Evolutionary conservation across 2,113 vertebrate species (phyloP), one percentile per base, ranked within the genome.

Genomic region (Macheiramphus alcinus): DNA sequence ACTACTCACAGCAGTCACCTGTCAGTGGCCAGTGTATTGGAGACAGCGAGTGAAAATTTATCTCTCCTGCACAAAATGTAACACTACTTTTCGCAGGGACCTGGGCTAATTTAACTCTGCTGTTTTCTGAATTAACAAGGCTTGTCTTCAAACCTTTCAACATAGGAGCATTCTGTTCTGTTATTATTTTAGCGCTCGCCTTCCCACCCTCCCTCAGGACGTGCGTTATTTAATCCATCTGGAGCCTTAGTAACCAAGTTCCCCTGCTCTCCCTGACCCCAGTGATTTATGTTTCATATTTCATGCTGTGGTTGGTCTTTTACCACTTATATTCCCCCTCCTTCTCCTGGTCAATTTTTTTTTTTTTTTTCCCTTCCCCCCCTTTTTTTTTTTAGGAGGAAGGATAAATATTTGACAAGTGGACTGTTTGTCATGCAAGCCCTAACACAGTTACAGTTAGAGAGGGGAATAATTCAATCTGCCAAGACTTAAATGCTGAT

Each of bases 61-160:
- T 98, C 96, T 98, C 94, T 29, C 76, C 50, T 86, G 95, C 97
- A 98, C 97, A 97, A 96, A 97, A 90, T 90, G 93, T 96, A 97
- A 76, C 75, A 53, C 90, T 93, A 92, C 94, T 97, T 97, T 98
- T 96, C 97, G 92, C 95, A 91, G 90, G 87, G 96, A 94, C 95
- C 74, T 55, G 78, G 82, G 88, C 98, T 98, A 98, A 98, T 98
- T 98, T 97, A 96, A 96, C 97, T 96, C 97, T 90, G 95, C 94
- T 95, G 97, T 98, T 98, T 96, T 96, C 93, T 93, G 86, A 97
- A 97, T 98, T 98, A 98, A 98, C 97, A 98, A 97, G 97, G 90
- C 97, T 98, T 97, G 97, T 98, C 97, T 97, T 97, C 97, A 97
- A 97, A 95, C 97, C 93, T 98, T 97, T 94, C 13, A 31, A 98